phyloP scores from a whole-genome alignment of 2,113 vertebrate genomes.

The Protobothrops mucrosquamatus region DNA sequence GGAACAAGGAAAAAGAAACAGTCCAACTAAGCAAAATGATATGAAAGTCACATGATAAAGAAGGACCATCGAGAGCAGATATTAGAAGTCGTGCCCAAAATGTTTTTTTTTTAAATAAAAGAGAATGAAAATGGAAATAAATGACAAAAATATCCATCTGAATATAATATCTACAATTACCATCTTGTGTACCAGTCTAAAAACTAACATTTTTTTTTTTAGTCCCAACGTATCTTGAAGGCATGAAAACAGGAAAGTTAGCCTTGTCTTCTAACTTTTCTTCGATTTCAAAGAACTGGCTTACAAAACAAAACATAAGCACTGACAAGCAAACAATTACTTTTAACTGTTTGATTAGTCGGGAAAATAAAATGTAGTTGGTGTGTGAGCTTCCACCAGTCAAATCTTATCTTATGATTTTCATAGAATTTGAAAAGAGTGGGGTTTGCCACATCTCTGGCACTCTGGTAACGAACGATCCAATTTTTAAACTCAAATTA shows the following conservation, averaged over 20 bases:
- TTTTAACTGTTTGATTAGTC: neutral
- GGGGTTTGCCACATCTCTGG: neutral
- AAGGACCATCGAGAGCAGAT: neutral
- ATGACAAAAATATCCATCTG: neutral
- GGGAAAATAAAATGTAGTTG: neutral
- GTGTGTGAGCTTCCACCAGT: neutral
- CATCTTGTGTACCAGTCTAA: neutral
- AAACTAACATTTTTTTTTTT: neutral
- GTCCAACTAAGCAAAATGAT: neutral
- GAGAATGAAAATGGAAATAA: neutral
- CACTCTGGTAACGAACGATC: neutral
- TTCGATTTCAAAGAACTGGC: neutral
- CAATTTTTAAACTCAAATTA: neutral
- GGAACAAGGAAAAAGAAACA: neutral
- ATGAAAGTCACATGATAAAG: neutral
- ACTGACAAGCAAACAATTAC: neutral
- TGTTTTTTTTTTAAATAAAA: neutral
- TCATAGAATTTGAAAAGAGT: neutral
- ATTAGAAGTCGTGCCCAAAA: neutral
- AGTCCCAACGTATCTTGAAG: neutral
- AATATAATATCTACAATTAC: neutral
- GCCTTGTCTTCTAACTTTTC: neutral
- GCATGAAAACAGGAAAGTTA: neutral
- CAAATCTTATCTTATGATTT: neutral
- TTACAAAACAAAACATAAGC: conserved; percentile 56